Evolutionary conservation across 2,888 invertebrate species (phyloP).

Genomic region (Alcis repandata): DNA sequence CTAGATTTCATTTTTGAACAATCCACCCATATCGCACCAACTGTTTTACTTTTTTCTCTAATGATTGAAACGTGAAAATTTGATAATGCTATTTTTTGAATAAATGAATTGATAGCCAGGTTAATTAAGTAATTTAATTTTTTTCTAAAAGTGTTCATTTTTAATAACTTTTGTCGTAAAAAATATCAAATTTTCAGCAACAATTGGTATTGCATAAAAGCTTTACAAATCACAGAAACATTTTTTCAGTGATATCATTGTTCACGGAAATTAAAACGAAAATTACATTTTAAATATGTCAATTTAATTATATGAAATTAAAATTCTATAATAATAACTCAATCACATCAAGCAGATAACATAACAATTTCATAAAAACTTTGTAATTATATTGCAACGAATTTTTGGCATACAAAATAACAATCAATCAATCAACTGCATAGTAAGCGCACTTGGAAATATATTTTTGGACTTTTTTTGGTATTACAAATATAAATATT

Average conservation of each 20-base stretch:
- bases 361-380: slow-evolving; percentile 27
- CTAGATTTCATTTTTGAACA: slow-evolving; percentile 55
- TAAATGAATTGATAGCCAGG: too few species aligned
- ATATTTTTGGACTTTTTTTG: slow-evolving; percentile 28
- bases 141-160: too few species aligned
- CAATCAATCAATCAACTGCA: not conserved
- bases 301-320: slow-evolving; percentile 28
- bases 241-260: not conserved
- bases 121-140: too few species aligned
- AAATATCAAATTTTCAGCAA: not conserved
- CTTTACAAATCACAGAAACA: not conserved
- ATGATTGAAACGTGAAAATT: not conserved
- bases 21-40: slow-evolving; percentile 44
- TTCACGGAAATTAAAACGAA: slow-evolving; percentile 22
- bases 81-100: not conserved
- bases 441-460: slow-evolving; percentile 5
- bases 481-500: slow-evolving; percentile 12
- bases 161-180: too few species aligned
- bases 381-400: slow-evolving; percentile 12
- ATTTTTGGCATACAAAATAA: slow-evolving; percentile 22
- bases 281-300: slow-evolving; percentile 12
- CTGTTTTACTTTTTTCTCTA: slow-evolving; percentile 22
- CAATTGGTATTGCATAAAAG: not conserved
- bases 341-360: slow-evolving; percentile 25
- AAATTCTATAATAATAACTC: slow-evolving; percentile 20